Percentiles rank a stretch among this genome's conserved stretches.
Conservation (phyloP, 2,113 vertebrate species). For the Willisornis vidua region DNA sequence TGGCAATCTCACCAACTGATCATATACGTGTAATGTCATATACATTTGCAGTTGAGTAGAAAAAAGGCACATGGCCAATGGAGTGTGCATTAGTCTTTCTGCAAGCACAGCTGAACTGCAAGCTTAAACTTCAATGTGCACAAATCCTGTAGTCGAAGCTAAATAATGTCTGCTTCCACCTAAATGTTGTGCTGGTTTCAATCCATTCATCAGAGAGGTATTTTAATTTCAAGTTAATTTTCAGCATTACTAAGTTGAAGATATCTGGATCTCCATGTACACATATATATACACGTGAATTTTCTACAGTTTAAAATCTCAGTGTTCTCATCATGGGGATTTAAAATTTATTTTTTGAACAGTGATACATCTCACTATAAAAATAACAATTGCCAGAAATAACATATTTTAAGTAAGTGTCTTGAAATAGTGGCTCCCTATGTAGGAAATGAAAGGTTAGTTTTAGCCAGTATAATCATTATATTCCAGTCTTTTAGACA, state of each 20-base stretch:
- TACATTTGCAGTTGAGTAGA: background rate
- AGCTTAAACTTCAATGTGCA: background rate
- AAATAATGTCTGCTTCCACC: background rate
- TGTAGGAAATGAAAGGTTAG: conserved; percentile 9
- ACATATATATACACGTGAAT: background rate
- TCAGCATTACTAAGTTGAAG: background rate
- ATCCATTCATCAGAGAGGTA: background rate
- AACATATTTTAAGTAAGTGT: conserved; percentile 31
- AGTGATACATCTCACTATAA: background rate
- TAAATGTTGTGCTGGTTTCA: background rate
- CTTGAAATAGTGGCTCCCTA: background rate
- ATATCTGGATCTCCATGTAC: background rate
- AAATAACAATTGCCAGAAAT: conserved; percentile 7
- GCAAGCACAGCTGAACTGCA: background rate
- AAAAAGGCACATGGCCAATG: background rate
- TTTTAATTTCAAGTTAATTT: background rate
- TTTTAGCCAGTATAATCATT: conserved; percentile 1
- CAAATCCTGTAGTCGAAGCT: background rate
- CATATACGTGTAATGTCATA: too few species aligned
- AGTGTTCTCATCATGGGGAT: background rate
- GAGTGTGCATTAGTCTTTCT: background rate
- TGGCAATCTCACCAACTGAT: background rate
- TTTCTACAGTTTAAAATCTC: background rate
- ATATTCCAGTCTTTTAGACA: background rate
- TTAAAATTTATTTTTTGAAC: background rate